A percentile compares a stretch with the other conserved stretches of the same genome.
Evolutionary conservation across 2,113 vertebrate species (phyloP).

Genomic region (Abramis brama): DNA sequence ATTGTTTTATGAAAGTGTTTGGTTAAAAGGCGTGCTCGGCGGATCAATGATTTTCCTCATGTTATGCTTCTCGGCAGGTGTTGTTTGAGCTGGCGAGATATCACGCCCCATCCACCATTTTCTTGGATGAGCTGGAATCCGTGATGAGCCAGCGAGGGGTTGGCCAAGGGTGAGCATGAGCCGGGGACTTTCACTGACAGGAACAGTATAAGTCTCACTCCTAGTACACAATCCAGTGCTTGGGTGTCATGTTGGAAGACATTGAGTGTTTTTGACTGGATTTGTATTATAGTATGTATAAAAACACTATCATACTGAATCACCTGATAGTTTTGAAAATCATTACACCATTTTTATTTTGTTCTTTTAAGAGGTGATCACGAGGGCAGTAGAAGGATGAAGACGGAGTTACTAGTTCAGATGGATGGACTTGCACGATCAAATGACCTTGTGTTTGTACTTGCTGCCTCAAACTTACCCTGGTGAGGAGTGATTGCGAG

Average conservation of each 20-base stretch:
- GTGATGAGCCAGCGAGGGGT: conserved; percentile 94
- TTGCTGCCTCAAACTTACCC: conserved; percentile 94
- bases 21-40: neutral
- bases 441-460: conserved; percentile 94
- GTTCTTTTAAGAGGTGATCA: conserved; percentile 83
- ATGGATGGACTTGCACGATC: conserved; percentile 95
- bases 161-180: conserved; percentile 76
- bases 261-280: too few relatives aligned
- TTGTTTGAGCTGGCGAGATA: conserved; percentile 94
- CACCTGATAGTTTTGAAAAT: neutral
- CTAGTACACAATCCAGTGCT: neutral
- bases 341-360: neutral
- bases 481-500: conserved; percentile 76
- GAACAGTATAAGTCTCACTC: neutral
- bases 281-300: too few relatives aligned
- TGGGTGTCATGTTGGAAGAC: too few relatives aligned
- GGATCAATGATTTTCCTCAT: neutral
- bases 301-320: too few relatives aligned
- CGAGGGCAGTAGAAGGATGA: conserved; percentile 93
- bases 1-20: neutral
- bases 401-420: conserved; percentile 95
- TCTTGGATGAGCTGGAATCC: conserved; percentile 96
- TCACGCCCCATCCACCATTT: conserved; percentile 96
- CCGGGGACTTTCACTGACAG: neutral
- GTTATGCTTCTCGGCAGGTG: conserved; percentile 74